Evolutionary conservation across 35 echinoderm and acorn worm species (phyloP).

Genomic region (Chiridota heheva): DNA sequence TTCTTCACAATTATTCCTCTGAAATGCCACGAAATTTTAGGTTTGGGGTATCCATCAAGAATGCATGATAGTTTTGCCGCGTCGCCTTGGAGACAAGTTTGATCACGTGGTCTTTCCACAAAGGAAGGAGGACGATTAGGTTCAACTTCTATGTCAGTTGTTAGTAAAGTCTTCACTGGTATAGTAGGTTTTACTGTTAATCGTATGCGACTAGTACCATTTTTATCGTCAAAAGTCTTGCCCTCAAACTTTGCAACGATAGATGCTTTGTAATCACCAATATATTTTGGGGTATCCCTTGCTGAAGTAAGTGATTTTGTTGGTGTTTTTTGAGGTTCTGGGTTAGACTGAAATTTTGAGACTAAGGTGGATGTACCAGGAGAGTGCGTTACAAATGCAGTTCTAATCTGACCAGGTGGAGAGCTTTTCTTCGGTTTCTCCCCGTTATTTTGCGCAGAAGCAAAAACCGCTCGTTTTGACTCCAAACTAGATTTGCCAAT

Average conservation of each 20-base stretch:
- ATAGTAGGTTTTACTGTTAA: background rate
- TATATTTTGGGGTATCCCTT: slow-evolving; percentile 3
- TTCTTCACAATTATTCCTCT: slow-evolving; percentile 66
- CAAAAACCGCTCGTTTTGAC: slow-evolving; percentile 10
- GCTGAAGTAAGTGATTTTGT: background rate
- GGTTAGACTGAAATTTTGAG: slow-evolving; percentile 24
- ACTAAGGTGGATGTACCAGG: slow-evolving; percentile 39
- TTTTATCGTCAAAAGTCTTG: no score
- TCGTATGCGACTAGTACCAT: no score
- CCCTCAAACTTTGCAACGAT: slow-evolving; percentile 44
- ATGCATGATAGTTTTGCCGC: slow-evolving; percentile 55
- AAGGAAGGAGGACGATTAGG: slow-evolving; percentile 51
- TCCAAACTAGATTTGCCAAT: slow-evolving; percentile 35
- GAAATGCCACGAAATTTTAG: slow-evolving; percentile 74
- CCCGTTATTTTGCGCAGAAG: slow-evolving; percentile 9
- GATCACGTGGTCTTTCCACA: slow-evolving; percentile 53
- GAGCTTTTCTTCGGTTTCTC: background rate
- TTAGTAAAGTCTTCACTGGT: slow-evolving; percentile 20
- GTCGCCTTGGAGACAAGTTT: slow-evolving; percentile 43
- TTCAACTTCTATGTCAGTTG: slow-evolving; percentile 24
- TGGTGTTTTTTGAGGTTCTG: background rate
- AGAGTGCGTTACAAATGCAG: slow-evolving; percentile 1
- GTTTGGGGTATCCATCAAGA: slow-evolving; percentile 57
- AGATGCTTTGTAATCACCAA: slow-evolving; percentile 13
- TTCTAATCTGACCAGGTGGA: slow-evolving; percentile 8